These are phyloP conservation scores for Myoxocephalus aenaeus DNA, from an alignment of 2,797 vertebrate genomes.

Conservation along the genomic window DNA sequence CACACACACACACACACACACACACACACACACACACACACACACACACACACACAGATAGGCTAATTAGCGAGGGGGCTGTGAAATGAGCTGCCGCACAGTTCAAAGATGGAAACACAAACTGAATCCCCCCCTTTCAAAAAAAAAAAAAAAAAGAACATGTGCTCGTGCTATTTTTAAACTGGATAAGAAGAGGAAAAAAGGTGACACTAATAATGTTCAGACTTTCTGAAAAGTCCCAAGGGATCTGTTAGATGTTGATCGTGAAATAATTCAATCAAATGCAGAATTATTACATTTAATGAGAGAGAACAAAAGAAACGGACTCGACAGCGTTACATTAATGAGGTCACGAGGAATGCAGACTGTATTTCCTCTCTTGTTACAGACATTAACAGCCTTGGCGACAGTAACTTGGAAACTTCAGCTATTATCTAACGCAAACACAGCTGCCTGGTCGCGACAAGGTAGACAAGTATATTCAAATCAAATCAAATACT, in stretches of 20 bases:
- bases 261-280: not conserved
- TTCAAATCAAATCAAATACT: not conserved
- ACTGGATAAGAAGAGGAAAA: not conserved
- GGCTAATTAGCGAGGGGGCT: constrained; percentile 49
- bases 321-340: not conserved
- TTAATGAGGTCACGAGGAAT: constrained; percentile 1
- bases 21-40: too few relatives aligned
- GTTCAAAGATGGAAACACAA: constrained; percentile 38
- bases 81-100: constrained; percentile 35
- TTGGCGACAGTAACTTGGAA: constrained; percentile 65
- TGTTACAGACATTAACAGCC: constrained; percentile 26
- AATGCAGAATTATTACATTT: not conserved
- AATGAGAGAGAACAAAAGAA: not conserved
- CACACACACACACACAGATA: not conserved
- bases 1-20: too few relatives aligned
- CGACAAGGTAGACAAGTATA: not conserved
- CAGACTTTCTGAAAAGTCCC: not conserved
- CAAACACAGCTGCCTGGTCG: constrained; percentile 14
- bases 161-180: not conserved
- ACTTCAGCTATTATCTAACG: constrained; percentile 22
- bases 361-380: not conserved
- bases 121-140: not conserved
- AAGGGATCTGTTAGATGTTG: not conserved
- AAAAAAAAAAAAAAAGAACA: not conserved
- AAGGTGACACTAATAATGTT: not conserved